A percentile compares a stretch with the other conserved stretches of the same genome.
These are phyloP conservation scores for Chelon labrosus DNA, from an alignment of 2,797 vertebrate species.

Conservation along the genomic window DNA sequence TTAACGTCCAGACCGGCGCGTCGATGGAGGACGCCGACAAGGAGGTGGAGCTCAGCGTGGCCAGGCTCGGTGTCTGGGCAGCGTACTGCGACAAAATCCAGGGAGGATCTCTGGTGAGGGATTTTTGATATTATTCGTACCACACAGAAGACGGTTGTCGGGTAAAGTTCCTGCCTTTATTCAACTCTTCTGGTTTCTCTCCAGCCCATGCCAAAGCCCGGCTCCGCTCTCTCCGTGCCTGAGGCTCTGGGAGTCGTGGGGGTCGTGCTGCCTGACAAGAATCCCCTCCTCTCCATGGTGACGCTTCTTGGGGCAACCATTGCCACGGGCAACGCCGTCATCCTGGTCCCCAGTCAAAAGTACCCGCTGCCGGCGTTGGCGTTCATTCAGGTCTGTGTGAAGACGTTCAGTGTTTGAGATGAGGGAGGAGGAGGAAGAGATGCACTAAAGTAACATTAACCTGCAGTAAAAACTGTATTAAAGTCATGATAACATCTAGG, in stretches of 20 bases:
- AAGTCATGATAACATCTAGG: no score
- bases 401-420: neutral
- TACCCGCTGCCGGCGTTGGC: slow-evolving; percentile 87
- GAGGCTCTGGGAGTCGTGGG: slow-evolving; percentile 90
- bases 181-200: neutral
- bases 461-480: no score
- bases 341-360: slow-evolving; percentile 88
- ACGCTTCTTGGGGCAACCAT: slow-evolving; percentile 88
- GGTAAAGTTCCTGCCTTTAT: neutral
- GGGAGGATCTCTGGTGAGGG: slow-evolving; percentile 84
- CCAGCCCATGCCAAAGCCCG: slow-evolving; percentile 83
- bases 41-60: slow-evolving; percentile 87
- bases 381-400: slow-evolving; percentile 85
- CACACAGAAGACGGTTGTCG: neutral
- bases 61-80: slow-evolving; percentile 87
- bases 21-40: slow-evolving; percentile 67
- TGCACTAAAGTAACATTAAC: no score
- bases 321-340: slow-evolving; percentile 86
- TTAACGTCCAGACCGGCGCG: slow-evolving; percentile 78
- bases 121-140: neutral
- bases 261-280: slow-evolving; percentile 86
- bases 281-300: slow-evolving; percentile 88
- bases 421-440: neutral
- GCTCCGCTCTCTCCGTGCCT: slow-evolving; percentile 86
- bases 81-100: slow-evolving; percentile 85